A percentile compares a stretch with the other conserved stretches of the same genome.
Evolutionary conservation across 2,888 invertebrate species (phyloP).

Genomic region (Drosophila borborema): DNA sequence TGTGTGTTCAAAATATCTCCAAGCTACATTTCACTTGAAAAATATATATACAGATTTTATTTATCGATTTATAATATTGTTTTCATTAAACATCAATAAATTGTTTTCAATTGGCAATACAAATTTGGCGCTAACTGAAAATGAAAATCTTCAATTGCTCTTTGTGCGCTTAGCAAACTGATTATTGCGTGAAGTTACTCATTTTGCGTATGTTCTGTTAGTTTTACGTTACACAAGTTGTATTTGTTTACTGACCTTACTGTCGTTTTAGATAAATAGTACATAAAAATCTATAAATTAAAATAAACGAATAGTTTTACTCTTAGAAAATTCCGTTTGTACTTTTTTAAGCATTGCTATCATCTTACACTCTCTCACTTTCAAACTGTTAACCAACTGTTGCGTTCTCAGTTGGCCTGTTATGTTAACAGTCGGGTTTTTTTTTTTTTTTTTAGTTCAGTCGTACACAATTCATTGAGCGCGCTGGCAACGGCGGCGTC

Average conservation of each 20-base stretch:
- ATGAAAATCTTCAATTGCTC: constrained; percentile 1
- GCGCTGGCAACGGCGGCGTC: constrained; percentile 50
- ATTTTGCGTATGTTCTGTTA: constrained; percentile 25
- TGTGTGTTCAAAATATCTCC: neutral
- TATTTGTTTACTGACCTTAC: constrained; percentile 2
- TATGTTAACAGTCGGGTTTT: constrained; percentile 36
- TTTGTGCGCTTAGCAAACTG: constrained; percentile 5
- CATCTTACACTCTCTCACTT: neutral
- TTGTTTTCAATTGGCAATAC: constrained; percentile 24
- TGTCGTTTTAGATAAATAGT: too few species aligned
- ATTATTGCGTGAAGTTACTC: constrained; percentile 23
- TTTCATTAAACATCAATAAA: neutral
- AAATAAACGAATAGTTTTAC: too few species aligned
- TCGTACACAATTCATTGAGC: constrained; percentile 53
- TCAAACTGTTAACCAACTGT: constrained; percentile 55
- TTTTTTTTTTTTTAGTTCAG: constrained; percentile 26
- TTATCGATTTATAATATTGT: neutral
- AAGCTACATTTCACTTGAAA: too few species aligned
- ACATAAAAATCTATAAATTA: too few species aligned
- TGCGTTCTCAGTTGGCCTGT: constrained; percentile 43
- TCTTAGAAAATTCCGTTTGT: neutral
- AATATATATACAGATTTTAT: neutral
- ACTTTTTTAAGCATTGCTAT: neutral
- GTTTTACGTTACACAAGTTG: neutral
- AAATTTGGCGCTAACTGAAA: constrained; percentile 24